These are phyloP conservation scores for Lathamus discolor DNA, from an alignment of 2,113 vertebrate genomes.

Conservation along the genomic window DNA sequence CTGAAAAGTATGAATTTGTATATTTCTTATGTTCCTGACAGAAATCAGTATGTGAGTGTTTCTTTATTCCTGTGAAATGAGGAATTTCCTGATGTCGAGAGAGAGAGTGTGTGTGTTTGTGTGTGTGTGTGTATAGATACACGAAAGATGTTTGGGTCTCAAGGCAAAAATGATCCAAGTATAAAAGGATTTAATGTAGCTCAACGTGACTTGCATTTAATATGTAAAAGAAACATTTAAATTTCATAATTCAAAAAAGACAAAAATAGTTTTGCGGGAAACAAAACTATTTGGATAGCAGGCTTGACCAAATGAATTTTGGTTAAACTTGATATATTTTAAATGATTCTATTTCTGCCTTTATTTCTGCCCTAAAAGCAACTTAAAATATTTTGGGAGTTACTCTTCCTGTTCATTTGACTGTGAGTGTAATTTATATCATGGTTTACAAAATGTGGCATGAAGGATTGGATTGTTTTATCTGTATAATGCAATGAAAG, in stretches of 20 bases:
- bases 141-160: conserved; percentile 13
- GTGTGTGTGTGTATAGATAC: not conserved
- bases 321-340: conserved; percentile 69
- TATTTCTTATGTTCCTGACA: conserved; percentile 72
- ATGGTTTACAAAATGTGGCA: conserved; percentile 66
- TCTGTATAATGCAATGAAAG: conserved; percentile 60
- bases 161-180: conserved; percentile 14
- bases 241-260: conserved; percentile 71
- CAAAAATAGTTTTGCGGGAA: conserved; percentile 76
- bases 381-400: conserved; percentile 66
- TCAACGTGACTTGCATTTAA: conserved; percentile 41
- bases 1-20: conserved; percentile 60
- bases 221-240: conserved; percentile 62
- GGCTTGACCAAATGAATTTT: conserved; percentile 67
- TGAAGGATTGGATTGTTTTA: conserved; percentile 71
- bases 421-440: conserved; percentile 74
- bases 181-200: conserved; percentile 38
- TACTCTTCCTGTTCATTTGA: conserved; percentile 71
- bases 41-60: conserved; percentile 49
- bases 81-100: conserved; percentile 35
- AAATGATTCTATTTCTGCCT: conserved; percentile 65
- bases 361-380: conserved; percentile 63
- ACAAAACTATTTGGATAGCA: conserved; percentile 65
- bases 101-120: not conserved
- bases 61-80: conserved; percentile 65